Percentiles rank a stretch among this genome's conserved stretches.
Evolutionary conservation across 2,113 vertebrate genomes (phyloP).

Genomic region (Cnemophilus loriae): DNA sequence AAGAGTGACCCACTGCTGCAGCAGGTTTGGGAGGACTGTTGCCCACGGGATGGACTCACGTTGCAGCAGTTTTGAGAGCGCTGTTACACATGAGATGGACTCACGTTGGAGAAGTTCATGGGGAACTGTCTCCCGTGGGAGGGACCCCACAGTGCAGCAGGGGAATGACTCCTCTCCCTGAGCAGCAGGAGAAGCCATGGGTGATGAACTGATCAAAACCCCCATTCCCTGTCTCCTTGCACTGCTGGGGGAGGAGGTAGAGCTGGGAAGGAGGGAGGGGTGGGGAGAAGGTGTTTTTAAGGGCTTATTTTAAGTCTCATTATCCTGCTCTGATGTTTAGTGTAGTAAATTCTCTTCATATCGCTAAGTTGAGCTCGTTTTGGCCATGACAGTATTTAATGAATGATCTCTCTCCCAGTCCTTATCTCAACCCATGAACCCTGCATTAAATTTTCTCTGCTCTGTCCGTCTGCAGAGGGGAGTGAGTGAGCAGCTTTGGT

Average conservation of each 20-base stretch:
- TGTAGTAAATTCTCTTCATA: neutral
- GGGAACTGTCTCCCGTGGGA: neutral
- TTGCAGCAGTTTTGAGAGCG: neutral
- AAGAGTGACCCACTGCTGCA: neutral
- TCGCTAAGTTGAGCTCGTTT: neutral
- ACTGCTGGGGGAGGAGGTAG: neutral
- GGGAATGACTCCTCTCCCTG: neutral
- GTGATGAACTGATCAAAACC: neutral
- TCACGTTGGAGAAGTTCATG: neutral
- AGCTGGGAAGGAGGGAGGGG: neutral
- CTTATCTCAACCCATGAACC: neutral
- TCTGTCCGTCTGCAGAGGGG: neutral
- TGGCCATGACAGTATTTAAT: neutral
- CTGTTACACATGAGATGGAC: neutral
- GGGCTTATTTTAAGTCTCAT: neutral
- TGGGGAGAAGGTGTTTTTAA: neutral
- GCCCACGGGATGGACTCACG: fast-evolving
- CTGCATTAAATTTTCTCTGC: neutral
- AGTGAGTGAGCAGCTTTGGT: neutral
- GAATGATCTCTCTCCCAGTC: neutral
- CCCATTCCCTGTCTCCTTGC: neutral
- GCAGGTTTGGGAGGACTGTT: too few relatives aligned
- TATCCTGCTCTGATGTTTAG: neutral
- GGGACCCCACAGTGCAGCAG: neutral
- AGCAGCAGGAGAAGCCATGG: neutral